Evolutionary conservation across 2,797 vertebrate genomes (phyloP), one percentile per base, ranked within the genome.

Genomic region (Buceros bicornis): DNA sequence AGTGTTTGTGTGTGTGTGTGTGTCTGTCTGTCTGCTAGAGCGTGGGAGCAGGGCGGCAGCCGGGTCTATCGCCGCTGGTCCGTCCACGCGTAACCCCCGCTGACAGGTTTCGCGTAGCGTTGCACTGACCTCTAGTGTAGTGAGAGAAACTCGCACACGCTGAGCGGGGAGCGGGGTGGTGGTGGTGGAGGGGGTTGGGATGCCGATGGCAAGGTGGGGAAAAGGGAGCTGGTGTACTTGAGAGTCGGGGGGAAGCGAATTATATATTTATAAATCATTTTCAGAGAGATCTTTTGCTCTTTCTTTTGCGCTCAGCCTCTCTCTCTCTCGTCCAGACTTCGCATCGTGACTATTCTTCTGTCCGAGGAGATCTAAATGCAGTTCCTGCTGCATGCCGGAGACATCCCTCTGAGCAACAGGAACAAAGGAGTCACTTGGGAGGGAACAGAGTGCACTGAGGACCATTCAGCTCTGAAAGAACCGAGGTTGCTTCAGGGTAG

Each of bases 101-200:
- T 60, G 81, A 11, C 69, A 43, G 50, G 4, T 24, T 48, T 40
- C 48, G 4, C 2, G 29, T 5, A 67, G 94, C 86, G 10, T 67
- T 31, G 88, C 83, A 95, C 92, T 92, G 96, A 95, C 95, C 96
- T 90, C 94, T 97, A 97, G 94, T 33, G 94, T 50, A 73, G 14
- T 31, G 24, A 56, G 42, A 50, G 70, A n/a, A 89, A 82, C 48
- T 35, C 83, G 22, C 90, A 89, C 37, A 21, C 54, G 33, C 50
- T 10, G 50, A 26, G 50, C 25, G 13, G 3, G 51, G 60, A 26
- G 28, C 5, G 37, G 37, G 37, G 37, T 40, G 45, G 16, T 45
- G 45, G 45, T 48, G 47, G 10, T 8, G 47, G 47, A 48, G 18
- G 26, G 26, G 37, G 40, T 20, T 28, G 37, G 50, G 33, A 45